Evolutionary conservation across 2,888 invertebrate species (phyloP).

Genomic region (Drosophila ezoana): DNA sequence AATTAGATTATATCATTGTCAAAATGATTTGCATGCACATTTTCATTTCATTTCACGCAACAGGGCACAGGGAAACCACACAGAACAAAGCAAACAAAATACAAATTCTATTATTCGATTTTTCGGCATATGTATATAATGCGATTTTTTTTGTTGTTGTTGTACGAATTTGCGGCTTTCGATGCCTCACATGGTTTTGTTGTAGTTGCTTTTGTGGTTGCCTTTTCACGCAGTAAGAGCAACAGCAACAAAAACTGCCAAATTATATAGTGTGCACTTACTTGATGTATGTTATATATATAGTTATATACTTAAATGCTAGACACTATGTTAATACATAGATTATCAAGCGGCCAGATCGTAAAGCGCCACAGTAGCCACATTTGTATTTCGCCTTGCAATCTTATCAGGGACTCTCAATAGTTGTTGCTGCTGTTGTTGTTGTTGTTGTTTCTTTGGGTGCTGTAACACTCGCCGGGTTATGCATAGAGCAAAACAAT

Average conservation of each 20-base stretch:
- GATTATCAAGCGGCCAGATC: conserved; percentile 40
- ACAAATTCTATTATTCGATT: no score
- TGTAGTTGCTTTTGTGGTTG: conserved; percentile 1
- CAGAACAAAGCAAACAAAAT: neutral
- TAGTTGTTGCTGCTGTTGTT: conserved; percentile 12
- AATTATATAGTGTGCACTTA: conserved; percentile 2
- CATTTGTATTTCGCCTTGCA: conserved; percentile 29
- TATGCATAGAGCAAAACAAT: conserved; percentile 35
- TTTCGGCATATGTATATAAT: no score
- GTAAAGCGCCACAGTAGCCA: conserved; percentile 28
- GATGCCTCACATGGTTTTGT: neutral
- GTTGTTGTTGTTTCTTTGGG: conserved; percentile 2
- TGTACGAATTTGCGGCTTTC: no score
- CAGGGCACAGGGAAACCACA: neutral
- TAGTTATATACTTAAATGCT: conserved; percentile 3
- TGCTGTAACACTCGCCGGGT: conserved; percentile 27
- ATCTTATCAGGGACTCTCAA: conserved; percentile 44
- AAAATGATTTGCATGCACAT: conserved; percentile 34
- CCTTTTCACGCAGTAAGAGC: conserved; percentile 7
- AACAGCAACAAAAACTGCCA: conserved; percentile 5
- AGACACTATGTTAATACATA: conserved; percentile 6
- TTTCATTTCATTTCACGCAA: conserved; percentile 17
- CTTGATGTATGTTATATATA: neutral
- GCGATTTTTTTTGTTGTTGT: no score
- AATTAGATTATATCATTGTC: conserved; percentile 26